A percentile compares a stretch with the other conserved stretches of the same genome.
Evolutionary conservation across 1,140 invertebrate genomes (phyloP).

Genomic region (Centruroides sculpturatus): DNA sequence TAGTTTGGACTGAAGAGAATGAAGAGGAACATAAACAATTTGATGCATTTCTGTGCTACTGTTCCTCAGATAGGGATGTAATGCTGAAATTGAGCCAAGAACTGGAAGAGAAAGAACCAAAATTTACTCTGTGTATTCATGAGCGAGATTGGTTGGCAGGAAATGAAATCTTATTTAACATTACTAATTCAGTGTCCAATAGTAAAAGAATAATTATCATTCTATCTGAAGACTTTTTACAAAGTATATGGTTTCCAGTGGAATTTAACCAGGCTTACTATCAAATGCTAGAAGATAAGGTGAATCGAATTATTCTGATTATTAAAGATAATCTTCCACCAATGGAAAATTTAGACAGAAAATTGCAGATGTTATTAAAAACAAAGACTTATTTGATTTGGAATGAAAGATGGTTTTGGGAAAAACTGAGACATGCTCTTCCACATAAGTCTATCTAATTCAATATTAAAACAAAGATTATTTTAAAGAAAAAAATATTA

Average conservation of each 20-base stretch:
- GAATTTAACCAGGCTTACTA: conserved; percentile 65
- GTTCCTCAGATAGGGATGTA: conserved; percentile 55
- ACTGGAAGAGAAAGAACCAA: conserved; percentile 33
- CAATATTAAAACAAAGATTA: not conserved
- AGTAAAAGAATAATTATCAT: conserved; percentile 77
- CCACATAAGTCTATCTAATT: conserved; percentile 9
- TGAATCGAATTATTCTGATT: conserved; percentile 52
- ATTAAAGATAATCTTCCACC: conserved; percentile 50
- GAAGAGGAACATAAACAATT: conserved; percentile 55
- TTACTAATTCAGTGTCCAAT: conserved; percentile 72
- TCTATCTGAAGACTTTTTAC: conserved; percentile 78
- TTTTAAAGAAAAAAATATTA: too few species aligned
- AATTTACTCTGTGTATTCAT: conserved; percentile 63
- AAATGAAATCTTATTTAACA: conserved; percentile 66
- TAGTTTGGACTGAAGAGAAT: conserved; percentile 32
- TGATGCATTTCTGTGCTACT: conserved; percentile 74
- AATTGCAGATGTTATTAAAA: conserved; percentile 23
- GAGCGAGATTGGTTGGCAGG: conserved; percentile 71
- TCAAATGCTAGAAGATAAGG: conserved; percentile 18
- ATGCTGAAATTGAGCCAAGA: conserved; percentile 42
- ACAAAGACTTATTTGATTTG: conserved; percentile 33
- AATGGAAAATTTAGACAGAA: conserved; percentile 20
- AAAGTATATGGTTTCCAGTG: conserved; percentile 82
- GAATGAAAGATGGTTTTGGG: conserved; percentile 22
- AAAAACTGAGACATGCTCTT: conserved; percentile 25